Percentiles rank a stretch among this genome's conserved stretches.
Conservation (phyloP, 2,797 vertebrate genomes). For the Okamejei kenojei region DNA sequence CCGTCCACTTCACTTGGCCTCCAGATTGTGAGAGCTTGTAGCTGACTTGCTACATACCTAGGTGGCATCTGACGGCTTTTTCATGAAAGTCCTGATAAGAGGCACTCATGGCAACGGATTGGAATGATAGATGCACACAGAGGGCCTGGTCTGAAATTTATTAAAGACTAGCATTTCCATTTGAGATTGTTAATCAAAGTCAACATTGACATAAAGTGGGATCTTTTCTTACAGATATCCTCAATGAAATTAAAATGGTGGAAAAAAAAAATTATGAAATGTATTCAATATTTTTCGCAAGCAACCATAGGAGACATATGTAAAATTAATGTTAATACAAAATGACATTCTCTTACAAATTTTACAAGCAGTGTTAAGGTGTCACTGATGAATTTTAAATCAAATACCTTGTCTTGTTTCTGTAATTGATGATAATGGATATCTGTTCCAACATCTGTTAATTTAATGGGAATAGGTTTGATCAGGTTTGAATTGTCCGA, state of each 20-base stretch:
- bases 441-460: conserved; percentile 49
- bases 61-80: too few species aligned
- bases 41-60: too few species aligned
- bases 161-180: too few species aligned
- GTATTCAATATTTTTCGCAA: not conserved
- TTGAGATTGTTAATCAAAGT: too few species aligned
- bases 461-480: conserved; percentile 91
- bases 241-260: not conserved
- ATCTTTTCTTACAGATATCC: not conserved
- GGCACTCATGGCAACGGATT: too few species aligned
- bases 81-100: too few species aligned
- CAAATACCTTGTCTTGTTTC: conserved; percentile 57
- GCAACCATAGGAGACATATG: not conserved
- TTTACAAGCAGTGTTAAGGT: not conserved
- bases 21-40: too few species aligned
- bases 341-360: not conserved
- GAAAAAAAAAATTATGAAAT: not conserved
- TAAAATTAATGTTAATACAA: not conserved
- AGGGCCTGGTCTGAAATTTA: too few species aligned
- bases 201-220: not conserved
- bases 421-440: conserved; percentile 49
- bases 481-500: conserved; percentile 82
- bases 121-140: too few species aligned
- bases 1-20: too few species aligned
- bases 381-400: not conserved